Percentiles rank a stretch among this genome's conserved stretches.
Evolutionary conservation across 1,140 invertebrate genomes (phyloP).

Genomic region (Papilio polytes): DNA sequence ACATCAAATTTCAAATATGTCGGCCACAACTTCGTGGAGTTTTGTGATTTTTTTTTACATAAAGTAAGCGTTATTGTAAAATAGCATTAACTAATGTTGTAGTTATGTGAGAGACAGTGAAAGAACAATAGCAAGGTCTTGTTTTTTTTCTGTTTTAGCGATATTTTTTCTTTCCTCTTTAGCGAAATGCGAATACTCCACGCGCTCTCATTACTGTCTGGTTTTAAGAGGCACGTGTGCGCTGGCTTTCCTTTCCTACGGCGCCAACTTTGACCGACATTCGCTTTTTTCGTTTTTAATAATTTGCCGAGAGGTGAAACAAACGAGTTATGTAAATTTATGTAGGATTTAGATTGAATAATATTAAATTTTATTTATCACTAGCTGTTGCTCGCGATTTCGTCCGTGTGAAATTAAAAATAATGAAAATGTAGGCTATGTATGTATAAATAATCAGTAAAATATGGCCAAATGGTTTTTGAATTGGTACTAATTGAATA

Average conservation of each 20-base stretch:
- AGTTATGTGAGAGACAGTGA: not conserved
- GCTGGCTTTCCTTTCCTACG: slow-evolving; percentile 30
- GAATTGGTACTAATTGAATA: too few relatives aligned
- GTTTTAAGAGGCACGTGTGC: slow-evolving; percentile 39
- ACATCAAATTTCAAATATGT: too few relatives aligned
- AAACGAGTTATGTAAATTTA: not conserved
- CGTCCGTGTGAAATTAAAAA: too few relatives aligned
- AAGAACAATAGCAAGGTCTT: slow-evolving; percentile 21
- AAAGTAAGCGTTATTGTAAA: not conserved
- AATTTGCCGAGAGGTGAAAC: slow-evolving; percentile 5
- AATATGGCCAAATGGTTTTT: too few relatives aligned
- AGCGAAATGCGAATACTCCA: slow-evolving; percentile 37
- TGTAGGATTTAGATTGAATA: not conserved
- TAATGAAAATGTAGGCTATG: too few relatives aligned
- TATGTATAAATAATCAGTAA: too few relatives aligned
- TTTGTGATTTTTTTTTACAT: not conserved
- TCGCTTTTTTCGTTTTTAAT: slow-evolving; percentile 32
- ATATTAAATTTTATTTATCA: not conserved
- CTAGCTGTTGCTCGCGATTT: too few relatives aligned
- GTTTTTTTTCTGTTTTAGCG: slow-evolving; percentile 34
- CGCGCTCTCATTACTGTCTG: slow-evolving; percentile 39
- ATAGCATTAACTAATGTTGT: not conserved
- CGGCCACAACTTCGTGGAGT: too few relatives aligned
- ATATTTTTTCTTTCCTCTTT: slow-evolving; percentile 36
- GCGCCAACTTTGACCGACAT: slow-evolving; percentile 39